Percentiles rank a stretch among this genome's conserved stretches.
Conservation (phyloP, 2,113 vertebrate genomes). For the Columba janthina region DNA sequence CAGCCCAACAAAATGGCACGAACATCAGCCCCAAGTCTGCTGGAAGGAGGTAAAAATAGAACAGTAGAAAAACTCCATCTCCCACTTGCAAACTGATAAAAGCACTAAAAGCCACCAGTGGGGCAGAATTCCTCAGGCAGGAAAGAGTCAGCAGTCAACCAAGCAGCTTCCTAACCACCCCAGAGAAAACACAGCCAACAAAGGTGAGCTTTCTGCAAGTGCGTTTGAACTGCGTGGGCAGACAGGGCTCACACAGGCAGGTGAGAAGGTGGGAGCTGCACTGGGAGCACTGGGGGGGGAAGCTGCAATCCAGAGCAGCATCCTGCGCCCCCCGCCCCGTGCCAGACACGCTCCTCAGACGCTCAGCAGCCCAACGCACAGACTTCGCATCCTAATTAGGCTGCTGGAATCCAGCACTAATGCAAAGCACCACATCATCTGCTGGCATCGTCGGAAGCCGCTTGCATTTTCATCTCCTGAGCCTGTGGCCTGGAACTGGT, state of each 20-base stretch:
- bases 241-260: rapidly evolving
- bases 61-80: not conserved
- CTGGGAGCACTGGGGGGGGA: rapidly evolving
- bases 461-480: too few species aligned
- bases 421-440: not conserved
- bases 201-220: not conserved
- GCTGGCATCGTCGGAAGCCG: rapidly evolving
- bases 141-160: not conserved
- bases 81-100: not conserved
- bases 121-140: not conserved
- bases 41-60: not conserved
- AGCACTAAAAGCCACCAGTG: not conserved
- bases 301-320: not conserved
- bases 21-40: not conserved
- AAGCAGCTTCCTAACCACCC: not conserved
- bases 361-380: not conserved
- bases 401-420: not conserved
- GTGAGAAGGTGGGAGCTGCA: not conserved
- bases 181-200: not conserved
- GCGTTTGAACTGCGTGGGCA: rapidly evolving
- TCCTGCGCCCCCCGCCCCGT: not conserved
- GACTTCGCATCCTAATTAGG: not conserved
- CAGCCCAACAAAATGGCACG: not conserved
- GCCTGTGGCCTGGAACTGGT: not conserved
- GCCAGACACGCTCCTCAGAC: not conserved